Conservation (phyloP, 1,140 invertebrate species). For the Bombus waltoni region DNA sequence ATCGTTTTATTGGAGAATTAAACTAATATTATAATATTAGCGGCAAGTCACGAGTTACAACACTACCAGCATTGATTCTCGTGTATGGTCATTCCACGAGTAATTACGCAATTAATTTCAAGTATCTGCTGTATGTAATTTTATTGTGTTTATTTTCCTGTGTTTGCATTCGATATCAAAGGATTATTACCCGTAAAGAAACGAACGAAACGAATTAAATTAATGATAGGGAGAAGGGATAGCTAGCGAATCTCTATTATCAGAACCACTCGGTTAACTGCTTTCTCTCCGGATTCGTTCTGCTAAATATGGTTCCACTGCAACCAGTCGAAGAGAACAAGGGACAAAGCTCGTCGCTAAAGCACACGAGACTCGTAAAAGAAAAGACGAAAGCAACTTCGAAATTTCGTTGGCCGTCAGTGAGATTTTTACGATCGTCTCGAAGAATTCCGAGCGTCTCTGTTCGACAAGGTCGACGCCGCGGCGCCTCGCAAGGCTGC, state of each 20-base stretch:
- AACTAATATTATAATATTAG: too few species aligned
- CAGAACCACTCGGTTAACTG: background rate
- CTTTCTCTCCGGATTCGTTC: too few species aligned
- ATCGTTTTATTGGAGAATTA: background rate
- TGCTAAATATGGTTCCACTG: too few species aligned
- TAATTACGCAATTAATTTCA: background rate
- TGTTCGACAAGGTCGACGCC: constrained; percentile 72
- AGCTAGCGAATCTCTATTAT: background rate
- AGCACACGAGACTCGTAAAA: background rate
- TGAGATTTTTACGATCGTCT: constrained; percentile 44
- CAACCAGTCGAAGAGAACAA: too few species aligned
- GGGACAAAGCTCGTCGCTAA: background rate
- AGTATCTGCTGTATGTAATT: background rate
- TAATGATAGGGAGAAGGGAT: background rate
- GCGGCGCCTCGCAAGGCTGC: constrained; percentile 75
- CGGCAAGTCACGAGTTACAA: too few species aligned
- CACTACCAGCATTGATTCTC: too few species aligned
- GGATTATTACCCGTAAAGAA: background rate
- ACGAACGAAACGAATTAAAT: background rate
- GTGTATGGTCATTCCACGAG: too few species aligned
- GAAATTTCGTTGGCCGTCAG: constrained; percentile 25
- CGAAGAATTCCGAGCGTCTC: constrained; percentile 68
- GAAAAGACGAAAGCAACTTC: background rate
- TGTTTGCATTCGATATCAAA: background rate
- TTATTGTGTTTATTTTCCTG: background rate